Evolutionary conservation across 2,797 vertebrate genomes (phyloP), one percentile per base, ranked within the genome.

Genomic region (Pitangus sulphuratus): DNA sequence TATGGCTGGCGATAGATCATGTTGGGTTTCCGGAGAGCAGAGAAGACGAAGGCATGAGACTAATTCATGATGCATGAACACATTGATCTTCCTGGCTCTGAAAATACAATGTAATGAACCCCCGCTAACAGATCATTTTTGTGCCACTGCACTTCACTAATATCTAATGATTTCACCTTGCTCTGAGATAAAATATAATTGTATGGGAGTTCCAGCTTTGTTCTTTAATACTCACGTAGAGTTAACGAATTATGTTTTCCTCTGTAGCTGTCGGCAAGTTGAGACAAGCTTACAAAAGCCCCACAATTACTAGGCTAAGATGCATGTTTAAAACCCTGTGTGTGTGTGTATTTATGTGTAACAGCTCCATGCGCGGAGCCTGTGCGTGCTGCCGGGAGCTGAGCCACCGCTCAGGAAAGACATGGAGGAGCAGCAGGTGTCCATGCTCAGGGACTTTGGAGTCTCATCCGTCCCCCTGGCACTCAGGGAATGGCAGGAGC

Each of bases 91-190:
- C 97, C 97, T 97, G 97, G 97, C 98, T 98, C 96, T 95, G 97
- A 95, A 97, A 98, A 98, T 97, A 98, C 97, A 97, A 97, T 97
- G 98, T 98, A 98, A 98, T 98, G 98, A 98, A 98, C 98, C 98
- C 98, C 98, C 85, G 91, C 97, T 98, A 98, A 98, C 97, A 97
- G 97, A 98, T 98, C 98, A 98, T 98, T 98, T 98, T 98, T 98
- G 98, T 98, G 98, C 97, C 96, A 97, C 97, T 96, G 95, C 97
- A 98, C 98, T 97, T 98, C 95, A 94, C 98, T 98, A 98, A 98
- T 98, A 98, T 98, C 98, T 98, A 98, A 98, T 98, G 98, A 98
- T 98, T 98, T 98, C 98, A 98, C 98, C 98, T 98, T 98, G 98
- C 97, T 96, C 97, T 93, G 93, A 97, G 98, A 98, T 97, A 96